A percentile compares a stretch with the other conserved stretches of the same genome.
Evolutionary conservation across 2,888 invertebrate genomes (phyloP).

Genomic region (Pycnomerus fuliginosus): DNA sequence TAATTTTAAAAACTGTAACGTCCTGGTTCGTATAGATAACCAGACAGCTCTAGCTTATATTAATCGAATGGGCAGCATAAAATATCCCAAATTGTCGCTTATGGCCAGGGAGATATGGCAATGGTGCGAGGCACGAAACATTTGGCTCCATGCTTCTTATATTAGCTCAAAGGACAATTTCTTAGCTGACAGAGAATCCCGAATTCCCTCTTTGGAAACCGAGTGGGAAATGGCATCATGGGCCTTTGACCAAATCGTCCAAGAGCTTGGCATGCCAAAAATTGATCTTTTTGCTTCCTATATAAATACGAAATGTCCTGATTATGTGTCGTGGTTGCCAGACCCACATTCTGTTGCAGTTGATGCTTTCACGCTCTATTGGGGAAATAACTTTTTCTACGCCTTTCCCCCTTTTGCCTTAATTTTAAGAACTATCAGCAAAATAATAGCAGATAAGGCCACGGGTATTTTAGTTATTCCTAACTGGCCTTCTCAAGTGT

Average conservation of each 20-base stretch:
- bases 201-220: too few species aligned
- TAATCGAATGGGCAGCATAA: constrained; percentile 30
- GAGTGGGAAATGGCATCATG: too few species aligned
- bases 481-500: constrained; percentile 33
- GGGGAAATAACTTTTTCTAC: too few species aligned
- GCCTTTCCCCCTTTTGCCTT: too few species aligned
- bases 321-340: constrained; percentile 33
- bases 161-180: too few species aligned
- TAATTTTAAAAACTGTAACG: constrained; percentile 15
- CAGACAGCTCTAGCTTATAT: too few species aligned
- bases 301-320: constrained; percentile 32
- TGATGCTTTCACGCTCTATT: constrained; percentile 34
- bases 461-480: constrained; percentile 33
- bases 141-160: too few species aligned
- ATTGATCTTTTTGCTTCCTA: constrained; percentile 32
- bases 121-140: too few species aligned
- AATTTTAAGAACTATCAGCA: constrained; percentile 31
- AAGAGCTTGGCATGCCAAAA: constrained; percentile 18
- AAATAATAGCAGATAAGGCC: constrained; percentile 34
- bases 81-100: constrained; percentile 26
- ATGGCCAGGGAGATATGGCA: constrained; percentile 30
- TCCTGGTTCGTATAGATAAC: constrained; percentile 27
- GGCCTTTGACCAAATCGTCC: too few species aligned
- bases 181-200: too few species aligned
- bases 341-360: constrained; percentile 31